Percentiles rank a stretch among this genome's conserved stretches.
phyloP scores from a whole-genome alignment of 1,140 invertebrate genomes.

The Trinorchestia longiramus region DNA sequence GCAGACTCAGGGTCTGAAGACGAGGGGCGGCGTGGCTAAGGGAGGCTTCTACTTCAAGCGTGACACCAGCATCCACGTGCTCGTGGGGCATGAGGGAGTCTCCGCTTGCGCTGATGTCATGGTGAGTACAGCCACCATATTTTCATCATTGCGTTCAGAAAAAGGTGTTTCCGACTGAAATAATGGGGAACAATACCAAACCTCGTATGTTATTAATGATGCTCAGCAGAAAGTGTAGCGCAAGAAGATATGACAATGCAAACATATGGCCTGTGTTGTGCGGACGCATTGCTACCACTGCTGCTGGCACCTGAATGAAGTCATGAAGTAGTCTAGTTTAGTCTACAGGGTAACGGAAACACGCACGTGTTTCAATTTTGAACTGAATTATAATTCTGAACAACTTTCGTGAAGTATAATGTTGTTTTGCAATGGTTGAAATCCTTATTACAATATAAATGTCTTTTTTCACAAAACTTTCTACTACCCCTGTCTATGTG shows the following conservation, averaged over 20 bases:
- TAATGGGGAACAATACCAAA: not conserved
- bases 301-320: not conserved
- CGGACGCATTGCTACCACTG: not conserved
- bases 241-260: not conserved
- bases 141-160: not conserved
- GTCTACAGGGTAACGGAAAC: not conserved
- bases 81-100: conserved; percentile 53
- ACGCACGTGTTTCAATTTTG: no score
- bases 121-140: not conserved
- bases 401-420: no score
- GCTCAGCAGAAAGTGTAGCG: not conserved
- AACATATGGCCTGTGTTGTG: not conserved
- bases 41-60: conserved; percentile 51
- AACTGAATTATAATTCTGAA: no score
- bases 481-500: no score
- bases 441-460: no score
- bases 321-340: not conserved
- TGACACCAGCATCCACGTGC: conserved; percentile 18
- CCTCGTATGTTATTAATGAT: not conserved
- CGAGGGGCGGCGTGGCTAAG: conserved; percentile 43
- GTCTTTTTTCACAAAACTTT: no score
- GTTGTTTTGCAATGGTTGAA: no score
- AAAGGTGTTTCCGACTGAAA: not conserved
- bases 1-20: conserved; percentile 40
- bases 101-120: conserved; percentile 54